Evolutionary conservation across 1,140 invertebrate species (phyloP), one percentile per base, ranked within the genome.

Genomic region (Penaeus japonicus): DNA sequence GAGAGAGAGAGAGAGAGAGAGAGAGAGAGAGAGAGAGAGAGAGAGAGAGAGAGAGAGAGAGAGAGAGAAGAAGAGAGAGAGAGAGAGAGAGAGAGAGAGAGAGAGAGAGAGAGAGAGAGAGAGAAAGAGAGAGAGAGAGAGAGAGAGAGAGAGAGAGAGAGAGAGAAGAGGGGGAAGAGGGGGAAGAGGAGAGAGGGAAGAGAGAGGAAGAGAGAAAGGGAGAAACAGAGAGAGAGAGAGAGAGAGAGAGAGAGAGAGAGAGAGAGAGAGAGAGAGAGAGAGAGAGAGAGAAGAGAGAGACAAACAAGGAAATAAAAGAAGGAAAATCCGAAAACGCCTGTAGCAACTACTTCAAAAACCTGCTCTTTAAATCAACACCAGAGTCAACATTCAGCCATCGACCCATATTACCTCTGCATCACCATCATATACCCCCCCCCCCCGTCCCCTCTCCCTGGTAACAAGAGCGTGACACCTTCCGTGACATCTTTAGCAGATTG

Each of bases 11-110:
- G 73, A 77, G 73, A 77, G 12, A 79, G 22, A 79, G 22, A 79
- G 35, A 3, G 15, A 39, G 77, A 2, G 18, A 79, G 20, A 22
- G n/a, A 39, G n/a, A 0, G 77, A 20, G 77, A 47, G 30, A 32
- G 22, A 32, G 30, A 79, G 77, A 79, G 77, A 79, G 77, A 77
- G 30, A 77, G 73, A 77, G 30, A 77, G 73, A 77, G 73, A 77
- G 73, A 59, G 57, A 59, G 57, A 59, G 57, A 59, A n/a, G n/a
- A n/a, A 59, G 57, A n/a, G n/a, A n/a, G n/a, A n/a, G n/a, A n/a
- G n/a, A n/a, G n/a, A n/a, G n/a, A n/a, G n/a, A n/a, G n/a, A n/a
- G n/a, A n/a, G n/a, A n/a, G n/a, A n/a, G n/a, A n/a, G n/a, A n/a
- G n/a, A n/a, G n/a, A n/a, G n/a, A n/a, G n/a, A n/a, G n/a, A n/a